phyloP scores from a whole-genome alignment of 2,797 vertebrate genomes.

The Enteromius mattozi region DNA sequence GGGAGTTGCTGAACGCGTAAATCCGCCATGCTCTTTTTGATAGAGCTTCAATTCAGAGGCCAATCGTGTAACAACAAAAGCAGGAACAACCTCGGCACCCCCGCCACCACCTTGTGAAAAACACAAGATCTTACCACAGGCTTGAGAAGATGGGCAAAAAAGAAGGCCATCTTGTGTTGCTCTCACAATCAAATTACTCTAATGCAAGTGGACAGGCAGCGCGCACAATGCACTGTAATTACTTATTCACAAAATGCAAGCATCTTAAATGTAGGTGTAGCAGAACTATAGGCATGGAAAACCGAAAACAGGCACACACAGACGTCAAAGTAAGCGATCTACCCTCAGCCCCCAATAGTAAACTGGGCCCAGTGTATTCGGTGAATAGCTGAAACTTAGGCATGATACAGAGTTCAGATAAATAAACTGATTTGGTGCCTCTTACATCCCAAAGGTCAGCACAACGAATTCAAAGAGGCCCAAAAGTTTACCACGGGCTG shows the following conservation, averaged over 20 bases:
- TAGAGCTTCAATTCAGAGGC: constrained; percentile 73
- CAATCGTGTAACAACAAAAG: constrained; percentile 69
- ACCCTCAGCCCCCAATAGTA: constrained; percentile 47
- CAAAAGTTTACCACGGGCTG: constrained; percentile 55
- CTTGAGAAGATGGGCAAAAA: constrained; percentile 60
- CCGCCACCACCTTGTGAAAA: constrained; percentile 51
- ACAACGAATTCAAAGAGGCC: constrained; percentile 57
- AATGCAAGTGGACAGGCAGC: constrained; percentile 79
- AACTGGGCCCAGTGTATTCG: constrained; percentile 51
- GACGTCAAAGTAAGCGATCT: constrained; percentile 59
- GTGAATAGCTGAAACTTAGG: constrained; percentile 59
- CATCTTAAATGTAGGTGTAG: constrained; percentile 73
- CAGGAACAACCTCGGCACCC: constrained; percentile 59
- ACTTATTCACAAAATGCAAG: constrained; percentile 81
- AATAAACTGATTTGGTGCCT: constrained; percentile 59
- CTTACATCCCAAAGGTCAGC: constrained; percentile 61
- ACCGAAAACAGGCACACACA: constrained; percentile 50
- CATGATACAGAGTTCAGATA: constrained; percentile 63
- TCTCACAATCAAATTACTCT: constrained; percentile 76
- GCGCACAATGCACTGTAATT: constrained; percentile 78
- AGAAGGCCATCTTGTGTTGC: constrained; percentile 70
- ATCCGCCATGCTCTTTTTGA: constrained; percentile 73
- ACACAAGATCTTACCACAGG: constrained; percentile 54
- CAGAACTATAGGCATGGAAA: constrained; percentile 62
- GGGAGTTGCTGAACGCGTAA: constrained; percentile 73